Evolutionary conservation across 2,888 invertebrate species (phyloP).

Genomic region (Salticus scenicus): DNA sequence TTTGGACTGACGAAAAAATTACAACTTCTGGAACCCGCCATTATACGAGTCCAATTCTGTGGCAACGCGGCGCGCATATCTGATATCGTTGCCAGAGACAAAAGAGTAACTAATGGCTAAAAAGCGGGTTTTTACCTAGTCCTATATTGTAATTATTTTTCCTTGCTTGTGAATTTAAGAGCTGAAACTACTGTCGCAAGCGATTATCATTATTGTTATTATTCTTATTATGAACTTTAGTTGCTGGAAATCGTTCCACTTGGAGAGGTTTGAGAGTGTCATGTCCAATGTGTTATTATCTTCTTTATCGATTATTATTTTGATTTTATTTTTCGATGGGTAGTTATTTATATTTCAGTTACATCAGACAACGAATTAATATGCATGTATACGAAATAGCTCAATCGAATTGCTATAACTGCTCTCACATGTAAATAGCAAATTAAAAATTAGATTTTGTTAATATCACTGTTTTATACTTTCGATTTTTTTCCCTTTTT

Average conservation of each 20-base stretch:
- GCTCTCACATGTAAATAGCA: no score
- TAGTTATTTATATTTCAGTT: no score
- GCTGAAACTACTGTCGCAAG: constrained; percentile 34
- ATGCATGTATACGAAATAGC: no score
- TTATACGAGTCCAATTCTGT: constrained; percentile 21
- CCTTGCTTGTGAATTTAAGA: constrained; percentile 33
- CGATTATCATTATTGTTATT: constrained; percentile 63
- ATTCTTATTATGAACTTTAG: constrained; percentile 45
- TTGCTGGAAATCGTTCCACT: constrained; percentile 49
- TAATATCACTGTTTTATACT: no score
- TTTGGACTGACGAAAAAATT: constrained; percentile 61
- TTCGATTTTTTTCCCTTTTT: no score
- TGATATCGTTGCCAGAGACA: constrained; percentile 29
- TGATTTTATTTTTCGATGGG: no score
- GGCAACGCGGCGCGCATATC: constrained; percentile 44
- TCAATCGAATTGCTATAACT: no score
- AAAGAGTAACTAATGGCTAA: constrained; percentile 58
- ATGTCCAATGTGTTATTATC: constrained; percentile 47
- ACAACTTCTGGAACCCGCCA: constrained; percentile 39
- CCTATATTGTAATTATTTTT: constrained; percentile 55
- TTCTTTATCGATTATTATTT: constrained; percentile 9
- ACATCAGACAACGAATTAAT: no score
- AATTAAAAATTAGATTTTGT: no score
- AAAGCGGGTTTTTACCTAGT: constrained; percentile 44
- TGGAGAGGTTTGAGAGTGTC: constrained; percentile 40